phyloP scores from a whole-genome alignment of 2,113 vertebrate species.

The Chloroceryle aenea region DNA sequence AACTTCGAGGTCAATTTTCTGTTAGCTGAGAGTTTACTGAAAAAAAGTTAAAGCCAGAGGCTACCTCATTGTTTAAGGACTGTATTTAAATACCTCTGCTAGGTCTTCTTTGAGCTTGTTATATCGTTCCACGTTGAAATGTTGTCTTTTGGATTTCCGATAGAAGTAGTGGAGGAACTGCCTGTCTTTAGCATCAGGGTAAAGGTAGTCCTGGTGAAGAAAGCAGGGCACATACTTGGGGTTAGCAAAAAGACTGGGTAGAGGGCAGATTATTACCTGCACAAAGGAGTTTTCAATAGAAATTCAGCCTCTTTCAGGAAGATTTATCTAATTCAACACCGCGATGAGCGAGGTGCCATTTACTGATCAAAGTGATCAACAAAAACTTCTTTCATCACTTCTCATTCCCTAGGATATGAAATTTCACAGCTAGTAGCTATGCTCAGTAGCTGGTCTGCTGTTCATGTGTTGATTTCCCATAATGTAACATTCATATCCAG shows the following conservation, averaged over 20 bases:
- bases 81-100: slow-evolving; percentile 78
- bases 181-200: slow-evolving; percentile 82
- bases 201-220: slow-evolving; percentile 87
- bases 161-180: slow-evolving; percentile 91
- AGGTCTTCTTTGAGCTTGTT: slow-evolving; percentile 88
- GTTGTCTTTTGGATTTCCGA: slow-evolving; percentile 78
- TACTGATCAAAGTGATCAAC: background rate
- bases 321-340: background rate
- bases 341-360: background rate
- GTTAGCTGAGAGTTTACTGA: background rate
- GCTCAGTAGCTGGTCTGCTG: background rate
- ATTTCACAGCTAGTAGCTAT: background rate
- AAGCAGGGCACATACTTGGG: background rate
- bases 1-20: background rate
- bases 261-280: background rate
- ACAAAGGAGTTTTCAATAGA: background rate
- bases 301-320: background rate
- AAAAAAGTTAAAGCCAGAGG: background rate
- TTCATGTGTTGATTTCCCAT: background rate
- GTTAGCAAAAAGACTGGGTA: background rate
- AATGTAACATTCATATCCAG: background rate
- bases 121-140: slow-evolving; percentile 87
- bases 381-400: background rate
- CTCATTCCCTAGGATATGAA: background rate
- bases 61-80: background rate